These are phyloP conservation scores for Ochropleura plecta DNA, from an alignment of 2,888 invertebrate species.

Conservation along the genomic window DNA sequence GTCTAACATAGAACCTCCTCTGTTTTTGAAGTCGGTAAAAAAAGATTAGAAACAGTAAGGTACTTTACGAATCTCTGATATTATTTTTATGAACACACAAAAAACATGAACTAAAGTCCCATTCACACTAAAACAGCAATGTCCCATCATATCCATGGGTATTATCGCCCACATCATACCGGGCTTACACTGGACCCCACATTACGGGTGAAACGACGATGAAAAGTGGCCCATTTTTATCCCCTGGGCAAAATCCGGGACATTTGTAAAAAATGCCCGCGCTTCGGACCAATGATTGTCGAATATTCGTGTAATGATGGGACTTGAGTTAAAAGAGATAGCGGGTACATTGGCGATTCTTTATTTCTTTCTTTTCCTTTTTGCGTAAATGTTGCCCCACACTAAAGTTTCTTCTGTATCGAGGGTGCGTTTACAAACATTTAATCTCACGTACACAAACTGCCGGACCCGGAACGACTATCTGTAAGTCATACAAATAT, in stretches of 20 bases:
- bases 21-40: too few species aligned
- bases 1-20: too few species aligned
- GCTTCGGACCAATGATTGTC: conserved; percentile 60
- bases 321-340: conserved; percentile 8
- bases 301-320: conserved; percentile 63
- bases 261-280: conserved; percentile 61
- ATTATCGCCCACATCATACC: conserved; percentile 47
- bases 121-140: conserved; percentile 27
- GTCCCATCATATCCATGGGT: conserved; percentile 13
- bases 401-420: too few species aligned
- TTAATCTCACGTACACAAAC: too few species aligned
- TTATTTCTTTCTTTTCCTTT: too few species aligned
- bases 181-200: conserved; percentile 21
- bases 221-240: conserved; percentile 61
- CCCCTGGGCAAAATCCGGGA: conserved; percentile 45
- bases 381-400: too few species aligned
- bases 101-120: conserved; percentile 15
- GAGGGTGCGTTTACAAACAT: too few species aligned
- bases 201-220: conserved; percentile 58
- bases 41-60: too few species aligned
- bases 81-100: conserved; percentile 3
- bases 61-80: not conserved
- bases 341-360: not conserved
- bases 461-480: too few species aligned
- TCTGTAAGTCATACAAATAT: too few species aligned